Evolutionary conservation across 2,113 vertebrate species (phyloP), one percentile per base, ranked within the genome.

Genomic region (Acrocephalus kingi): DNA sequence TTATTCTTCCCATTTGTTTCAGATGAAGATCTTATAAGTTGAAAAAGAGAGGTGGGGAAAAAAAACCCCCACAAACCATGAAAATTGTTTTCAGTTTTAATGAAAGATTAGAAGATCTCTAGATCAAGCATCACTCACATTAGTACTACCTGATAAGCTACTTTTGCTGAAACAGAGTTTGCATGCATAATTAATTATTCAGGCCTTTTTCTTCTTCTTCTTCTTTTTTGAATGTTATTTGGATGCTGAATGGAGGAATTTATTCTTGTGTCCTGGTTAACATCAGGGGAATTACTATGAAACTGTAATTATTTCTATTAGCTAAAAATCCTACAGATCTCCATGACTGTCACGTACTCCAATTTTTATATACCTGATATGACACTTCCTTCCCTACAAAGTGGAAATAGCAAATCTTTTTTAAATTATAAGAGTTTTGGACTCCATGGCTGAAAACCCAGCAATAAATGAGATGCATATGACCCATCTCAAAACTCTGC

Each of bases 121-220:
- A 80, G 68, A 90, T 94, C 86, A 95, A 93, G 27, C 86, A 67
- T 91, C 25, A 43, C 56, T 92, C 86, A 54, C 39, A 76, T 74
- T 89, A 87, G 46, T 56, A 55, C 17, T 79, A 90, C 59, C 81
- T 90, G 79, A 94, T 73, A 95, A 93, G 16, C 33, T 76, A 68
- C 77, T 94, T 87, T 90, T 82, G 24, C 61, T 81, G 58, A 94
- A 93, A 68, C 62, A 69, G 83, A 95, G 72, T 92, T 72, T 86
- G 68, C n/a, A 94, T 94, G 61, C n/a, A 88, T 92, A 93, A 93
- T 83, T 83, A 78, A 81, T 82, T 72, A 59, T 67, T 75, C 66
- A 48, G 55, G 9, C 41, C 35, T 69, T 21, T 58, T 72, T 41
- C 52, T 46, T 17, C 61, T 67, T 80, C 25, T 15, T 56, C 37